Evolutionary conservation across 2,888 invertebrate species (phyloP).

Genomic region (Euphydryas editha): DNA sequence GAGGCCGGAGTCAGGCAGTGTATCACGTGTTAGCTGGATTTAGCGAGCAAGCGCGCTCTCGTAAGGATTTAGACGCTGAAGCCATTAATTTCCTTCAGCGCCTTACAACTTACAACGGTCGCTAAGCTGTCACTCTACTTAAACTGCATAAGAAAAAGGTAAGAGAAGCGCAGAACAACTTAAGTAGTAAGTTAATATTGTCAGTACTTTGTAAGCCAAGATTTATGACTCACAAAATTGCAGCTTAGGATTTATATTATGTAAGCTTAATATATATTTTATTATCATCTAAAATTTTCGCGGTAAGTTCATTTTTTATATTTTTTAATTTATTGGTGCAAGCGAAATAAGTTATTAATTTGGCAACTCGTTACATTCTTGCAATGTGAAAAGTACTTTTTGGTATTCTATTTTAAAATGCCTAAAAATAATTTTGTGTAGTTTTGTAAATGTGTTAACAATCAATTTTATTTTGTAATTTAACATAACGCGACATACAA

Average conservation of each 20-base stretch:
- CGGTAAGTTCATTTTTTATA: no score
- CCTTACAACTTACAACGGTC: slow-evolving; percentile 62
- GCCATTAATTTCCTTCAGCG: slow-evolving; percentile 71
- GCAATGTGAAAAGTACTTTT: no score
- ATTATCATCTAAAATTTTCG: no score
- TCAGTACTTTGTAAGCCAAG: slow-evolving; percentile 14
- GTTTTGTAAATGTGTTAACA: no score
- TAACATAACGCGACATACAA: no score
- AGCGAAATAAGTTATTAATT: no score
- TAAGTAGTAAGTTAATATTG: slow-evolving; percentile 13
- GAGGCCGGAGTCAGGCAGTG: slow-evolving; percentile 14
- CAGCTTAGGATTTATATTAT: background rate
- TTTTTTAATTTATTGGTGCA: no score
- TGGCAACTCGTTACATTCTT: no score
- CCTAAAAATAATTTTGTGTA: no score
- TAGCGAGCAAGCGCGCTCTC: slow-evolving; percentile 54
- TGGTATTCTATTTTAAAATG: no score
- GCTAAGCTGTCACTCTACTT: slow-evolving; percentile 51
- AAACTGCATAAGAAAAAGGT: slow-evolving; percentile 26
- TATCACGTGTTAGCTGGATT: slow-evolving; percentile 26
- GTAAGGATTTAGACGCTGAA: slow-evolving; percentile 51
- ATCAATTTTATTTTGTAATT: no score
- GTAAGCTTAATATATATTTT: background rate
- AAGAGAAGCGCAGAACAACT: slow-evolving; percentile 13
- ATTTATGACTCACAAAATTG: background rate